Evolutionary conservation across 2,888 invertebrate genomes (phyloP), one percentile per base, ranked within the genome.

Genomic region (Lasioglossum oenotherae): DNA sequence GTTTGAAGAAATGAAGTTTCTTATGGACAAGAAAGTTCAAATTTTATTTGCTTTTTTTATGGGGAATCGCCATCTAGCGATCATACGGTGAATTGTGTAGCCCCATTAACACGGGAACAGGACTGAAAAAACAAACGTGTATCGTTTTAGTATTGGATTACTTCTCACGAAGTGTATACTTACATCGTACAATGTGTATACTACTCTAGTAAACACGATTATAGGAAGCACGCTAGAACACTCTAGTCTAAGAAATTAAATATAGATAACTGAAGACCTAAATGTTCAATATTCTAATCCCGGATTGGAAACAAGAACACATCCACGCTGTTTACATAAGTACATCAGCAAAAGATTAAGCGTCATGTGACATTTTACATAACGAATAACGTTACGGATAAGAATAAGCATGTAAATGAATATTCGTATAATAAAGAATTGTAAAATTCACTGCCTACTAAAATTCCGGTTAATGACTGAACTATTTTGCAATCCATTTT

Each of bases 281-380:
- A 75, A 41, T 41, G 23, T 14, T n/a, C 44, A 35, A 35, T 75
- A 31, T 69, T 75, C 12, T 53, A 41, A 75, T 31, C 41, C 35
- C 2, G 8, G 5, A 41, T 14, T 31, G 41, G 31, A 75, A 31
- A 53, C 16, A 49, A 49, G 8, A 49, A 49, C 41, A 27, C 5
- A 71, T 67, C 74, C 35, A 75, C 49, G 12, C 27, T 46, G 73
- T 46, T 73, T 35, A 16, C 23, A 67, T 67, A 77, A 67, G 67
- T 44, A n/a, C 53, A 35, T 16, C 27, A 46, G 19, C 10, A 69
- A 46, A 5, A 79, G 44, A 35, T 74, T 16, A 74, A 74, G 69
- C 27, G 71, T 76, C 60, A 81, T 53, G 44, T n/a, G 71, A 71
- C 57, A n/a, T 8, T 80, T 80, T 41, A 71, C 19, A 35, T 71